Conservation (phyloP, 2,113 vertebrate genomes). For the Rhinogobius similis region DNA sequence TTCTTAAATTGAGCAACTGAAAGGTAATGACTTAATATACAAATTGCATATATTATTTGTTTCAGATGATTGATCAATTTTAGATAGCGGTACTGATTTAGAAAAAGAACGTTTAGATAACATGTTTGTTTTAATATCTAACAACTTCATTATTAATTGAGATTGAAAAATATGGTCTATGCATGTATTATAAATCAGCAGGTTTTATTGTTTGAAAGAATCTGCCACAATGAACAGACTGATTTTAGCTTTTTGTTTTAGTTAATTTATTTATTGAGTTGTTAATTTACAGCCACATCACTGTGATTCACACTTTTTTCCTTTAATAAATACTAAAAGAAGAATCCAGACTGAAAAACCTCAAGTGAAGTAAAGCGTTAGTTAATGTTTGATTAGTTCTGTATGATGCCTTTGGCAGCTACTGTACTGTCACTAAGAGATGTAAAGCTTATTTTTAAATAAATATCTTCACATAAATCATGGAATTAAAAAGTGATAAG, state of each 20-base stretch:
- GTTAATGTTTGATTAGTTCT: conserved; percentile 42
- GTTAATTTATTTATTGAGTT: conserved; percentile 19
- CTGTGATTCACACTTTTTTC: conserved; percentile 26
- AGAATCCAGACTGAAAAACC: conserved; percentile 55
- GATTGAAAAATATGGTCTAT: background rate
- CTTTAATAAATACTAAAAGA: background rate
- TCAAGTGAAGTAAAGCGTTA: conserved; percentile 36
- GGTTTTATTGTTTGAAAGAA: background rate
- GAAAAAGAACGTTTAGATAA: background rate
- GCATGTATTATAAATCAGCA: background rate
- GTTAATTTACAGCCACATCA: conserved; percentile 27
- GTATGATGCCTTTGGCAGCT: conserved; percentile 72
- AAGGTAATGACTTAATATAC: background rate
- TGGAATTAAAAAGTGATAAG: conserved; percentile 56
- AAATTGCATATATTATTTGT: background rate
- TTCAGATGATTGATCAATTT: background rate
- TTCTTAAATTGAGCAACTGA: background rate
- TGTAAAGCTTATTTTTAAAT: conserved; percentile 62
- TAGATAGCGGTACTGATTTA: background rate
- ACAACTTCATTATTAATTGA: background rate
- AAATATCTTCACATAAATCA: conserved; percentile 72
- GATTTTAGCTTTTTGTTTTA: conserved; percentile 9
- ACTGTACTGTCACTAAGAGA: conserved; percentile 63
- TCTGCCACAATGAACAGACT: background rate
- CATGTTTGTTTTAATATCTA: background rate